Evolutionary conservation across 1,140 invertebrate genomes (phyloP), one percentile per base, ranked within the genome.

Genomic region (Heliconius hewitsoni): DNA sequence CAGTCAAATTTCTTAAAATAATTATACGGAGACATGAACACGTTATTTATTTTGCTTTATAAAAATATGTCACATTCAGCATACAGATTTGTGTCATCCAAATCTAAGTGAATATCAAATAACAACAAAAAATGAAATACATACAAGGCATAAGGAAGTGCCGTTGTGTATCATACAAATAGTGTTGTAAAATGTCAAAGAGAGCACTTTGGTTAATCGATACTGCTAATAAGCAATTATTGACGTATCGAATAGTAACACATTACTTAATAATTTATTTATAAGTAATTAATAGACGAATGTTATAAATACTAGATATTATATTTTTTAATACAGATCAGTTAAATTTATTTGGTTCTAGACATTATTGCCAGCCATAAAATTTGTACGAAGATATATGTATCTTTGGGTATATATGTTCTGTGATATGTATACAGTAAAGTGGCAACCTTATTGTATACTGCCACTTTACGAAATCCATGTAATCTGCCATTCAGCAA

Each of bases 21-120:
- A 76, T 72, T 13, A 34, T 46, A 78, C 19, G 27, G 30, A 66
- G 11, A 66, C 60, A 74, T 37, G 79, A 72, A 81, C 79, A 79
- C 46, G 11, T 71, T 80, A 74, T 78, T 60, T 71, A 71, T 52
- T 77, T 71, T 27, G 34, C n/a, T 72, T 18, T 39, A 72, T 72
- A 8, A 72, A 18, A 72, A 73, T 80, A 76, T 50, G 55, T 82
- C 73, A 79, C 73, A 81, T 79, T 85, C 78, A 71, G 76, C 72
- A 74, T 77, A 18, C 71, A 72, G 78, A 85, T 86, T 86, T 83
- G 76, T 84, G 74, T 82, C 79, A 80, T 30, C 55, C 74, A 83
- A 86, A 83, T 84, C 78, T 76, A 79, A 82, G 52, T 80, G 80
- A 83, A 81, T 81, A 85, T 72, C 60, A 72, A 72, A 73, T 71